A percentile compares a stretch with the other conserved stretches of the same genome.
Conservation (phyloP, 64 coral and sea anemone genomes). For the Acropora yongei region DNA sequence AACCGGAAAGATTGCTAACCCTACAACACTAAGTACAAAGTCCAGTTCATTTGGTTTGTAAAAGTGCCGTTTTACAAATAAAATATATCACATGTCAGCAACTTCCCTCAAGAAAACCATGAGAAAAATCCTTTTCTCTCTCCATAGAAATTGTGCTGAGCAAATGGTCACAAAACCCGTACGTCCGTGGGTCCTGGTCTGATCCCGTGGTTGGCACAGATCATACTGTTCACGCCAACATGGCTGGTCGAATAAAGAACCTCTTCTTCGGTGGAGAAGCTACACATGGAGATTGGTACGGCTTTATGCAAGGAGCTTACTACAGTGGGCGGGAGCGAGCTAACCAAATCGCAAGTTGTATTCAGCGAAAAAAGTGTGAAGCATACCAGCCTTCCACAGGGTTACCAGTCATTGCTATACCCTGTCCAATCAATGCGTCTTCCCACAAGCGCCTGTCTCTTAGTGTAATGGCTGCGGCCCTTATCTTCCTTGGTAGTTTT, state of each 20-base stretch:
- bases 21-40: neutral
- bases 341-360: neutral
- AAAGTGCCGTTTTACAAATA: too few relatives aligned
- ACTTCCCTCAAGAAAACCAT: neutral
- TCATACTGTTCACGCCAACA: neutral
- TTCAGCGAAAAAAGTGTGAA: neutral
- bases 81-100: too few relatives aligned
- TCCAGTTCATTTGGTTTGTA: neutral
- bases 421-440: neutral
- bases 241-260: neutral
- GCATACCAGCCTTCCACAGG: neutral
- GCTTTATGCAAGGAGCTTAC: conserved; percentile 56
- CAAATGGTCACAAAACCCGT: conserved; percentile 38
- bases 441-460: neutral
- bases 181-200: conserved; percentile 10
- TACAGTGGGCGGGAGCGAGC: neutral
- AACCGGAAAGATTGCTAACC: too few relatives aligned
- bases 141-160: neutral
- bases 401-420: neutral
- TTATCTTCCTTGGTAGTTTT: neutral
- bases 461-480: neutral
- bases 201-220: neutral
- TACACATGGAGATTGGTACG: conserved; percentile 18
- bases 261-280: conserved; percentile 20
- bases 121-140: neutral